Evolutionary conservation across 2,113 vertebrate genomes (phyloP), one percentile per base, ranked within the genome.

Genomic region (Rafetus swinhoei): DNA sequence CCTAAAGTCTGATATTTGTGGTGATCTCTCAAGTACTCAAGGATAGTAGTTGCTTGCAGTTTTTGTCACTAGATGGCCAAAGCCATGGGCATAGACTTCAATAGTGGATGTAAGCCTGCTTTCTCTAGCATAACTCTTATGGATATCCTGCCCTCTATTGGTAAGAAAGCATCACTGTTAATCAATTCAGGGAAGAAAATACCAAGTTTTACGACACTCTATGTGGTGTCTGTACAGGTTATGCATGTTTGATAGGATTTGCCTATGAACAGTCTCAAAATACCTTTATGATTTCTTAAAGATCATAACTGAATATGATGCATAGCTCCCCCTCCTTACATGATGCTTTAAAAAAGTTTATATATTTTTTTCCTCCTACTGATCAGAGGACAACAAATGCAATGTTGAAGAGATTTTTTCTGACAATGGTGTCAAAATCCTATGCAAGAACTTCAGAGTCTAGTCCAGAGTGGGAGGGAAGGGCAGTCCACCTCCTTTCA

Each of bases 91-190:
- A 7, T 16, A 65, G 29, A 32, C 29, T 29, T 65, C 29, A 32
- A 65, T 32, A 29, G 62, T 16, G 62, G 62, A 65, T 32, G 14
- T 65, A 65, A 32, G 62, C n/a, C 35, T 10, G 19, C 35, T 22
- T 74, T 74, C 69, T 74, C 8, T n/a, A 80, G 1, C 0, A 1
- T 3, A 27, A 24, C 3, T 0, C 25, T 29, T 6, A 29, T 13
- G n/a, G 45, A 80, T 27, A 74, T 54, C 7, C 16, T 50, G n/a
- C 54, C 0, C 0, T 3, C n/a, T 74, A 74, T 2, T 39, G 39
- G 15, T 45, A 21, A 82, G 50, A 77, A 79, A 83, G 54, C 9
- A 12, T 45, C n/a, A 6, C 2, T 14, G 11, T n/a, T 15, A n/a
- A 19, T 25, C 55, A 84, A 29, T 72, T 57, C 14, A 13, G 1